A percentile compares a stretch with the other conserved stretches of the same genome.
Evolutionary conservation across 1,140 invertebrate species (phyloP).

Genomic region (Drosophila varians): DNA sequence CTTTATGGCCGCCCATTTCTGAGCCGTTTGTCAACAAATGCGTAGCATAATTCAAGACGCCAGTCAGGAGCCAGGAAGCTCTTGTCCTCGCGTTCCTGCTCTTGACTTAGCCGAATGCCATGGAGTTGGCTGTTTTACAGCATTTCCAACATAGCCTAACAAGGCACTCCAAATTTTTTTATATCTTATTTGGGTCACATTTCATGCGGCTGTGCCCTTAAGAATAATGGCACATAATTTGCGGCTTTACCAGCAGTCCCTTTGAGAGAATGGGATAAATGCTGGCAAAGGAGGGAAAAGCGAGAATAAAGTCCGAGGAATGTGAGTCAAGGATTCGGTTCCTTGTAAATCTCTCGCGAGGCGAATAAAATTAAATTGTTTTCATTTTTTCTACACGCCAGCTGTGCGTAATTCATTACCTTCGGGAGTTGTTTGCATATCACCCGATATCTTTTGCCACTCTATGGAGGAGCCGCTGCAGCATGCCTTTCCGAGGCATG

Average conservation of each 20-base stretch:
- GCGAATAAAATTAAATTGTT: constrained; percentile 81
- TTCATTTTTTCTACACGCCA: constrained; percentile 58
- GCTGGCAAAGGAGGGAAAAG: neutral
- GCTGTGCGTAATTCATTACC: constrained; percentile 69
- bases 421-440: constrained; percentile 68
- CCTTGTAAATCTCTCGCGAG: constrained; percentile 70
- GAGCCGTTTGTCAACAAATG: constrained; percentile 79
- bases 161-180: constrained; percentile 74
- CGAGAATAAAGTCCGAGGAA: constrained; percentile 9
- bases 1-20: constrained; percentile 67
- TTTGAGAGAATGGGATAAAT: constrained; percentile 8
- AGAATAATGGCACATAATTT: constrained; percentile 81
- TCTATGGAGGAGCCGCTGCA: constrained; percentile 6
- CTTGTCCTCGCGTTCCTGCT: constrained; percentile 1
- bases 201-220: constrained; percentile 75
- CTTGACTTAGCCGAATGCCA: neutral
- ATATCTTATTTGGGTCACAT: constrained; percentile 81
- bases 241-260: constrained; percentile 60
- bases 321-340: constrained; percentile 19
- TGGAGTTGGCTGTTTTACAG: constrained; percentile 50
- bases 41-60: constrained; percentile 68
- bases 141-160: constrained; percentile 57
- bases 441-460: constrained; percentile 42
- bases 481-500: neutral
- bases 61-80: constrained; percentile 3